Conservation (phyloP, 1,140 invertebrate genomes). For the Dysdera silvatica region DNA sequence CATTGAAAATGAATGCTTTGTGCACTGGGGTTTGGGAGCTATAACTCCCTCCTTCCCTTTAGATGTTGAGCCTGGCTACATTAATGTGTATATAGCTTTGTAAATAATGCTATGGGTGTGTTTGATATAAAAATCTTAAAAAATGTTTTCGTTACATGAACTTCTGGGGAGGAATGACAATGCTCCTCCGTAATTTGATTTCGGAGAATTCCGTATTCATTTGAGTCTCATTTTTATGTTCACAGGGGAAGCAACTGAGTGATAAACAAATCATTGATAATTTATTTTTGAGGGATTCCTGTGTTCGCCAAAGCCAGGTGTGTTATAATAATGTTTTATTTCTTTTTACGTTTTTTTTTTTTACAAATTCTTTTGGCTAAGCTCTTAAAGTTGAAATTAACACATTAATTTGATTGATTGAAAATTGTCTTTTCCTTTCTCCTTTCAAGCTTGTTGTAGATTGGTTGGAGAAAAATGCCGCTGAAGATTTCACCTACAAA, state of each 20-base stretch:
- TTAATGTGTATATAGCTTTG: too few relatives aligned
- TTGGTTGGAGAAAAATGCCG: conserved; percentile 78
- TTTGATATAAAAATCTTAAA: too few relatives aligned
- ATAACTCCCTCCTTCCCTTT: too few relatives aligned
- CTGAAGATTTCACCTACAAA: conserved; percentile 55
- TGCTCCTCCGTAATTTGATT: background rate
- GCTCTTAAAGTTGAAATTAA: too few relatives aligned
- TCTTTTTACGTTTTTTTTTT: background rate
- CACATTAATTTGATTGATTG: too few relatives aligned
- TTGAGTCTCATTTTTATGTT: background rate
- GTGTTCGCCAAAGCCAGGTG: conserved; percentile 55
- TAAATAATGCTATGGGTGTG: too few relatives aligned
- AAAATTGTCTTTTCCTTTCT: too few relatives aligned
- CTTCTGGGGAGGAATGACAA: background rate
- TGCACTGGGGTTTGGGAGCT: too few relatives aligned
- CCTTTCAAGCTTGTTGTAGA: conserved; percentile 73
- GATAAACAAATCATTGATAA: conserved; percentile 57
- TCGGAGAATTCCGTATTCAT: background rate
- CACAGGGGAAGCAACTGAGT: conserved; percentile 39
- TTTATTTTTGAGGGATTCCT: conserved; percentile 57
- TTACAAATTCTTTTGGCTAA: background rate
- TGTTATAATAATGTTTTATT: conserved; percentile 17
- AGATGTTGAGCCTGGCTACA: too few relatives aligned
- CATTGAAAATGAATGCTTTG: too few relatives aligned
- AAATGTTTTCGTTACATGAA: background rate